phyloP scores from a whole-genome alignment of 2,113 vertebrate species.

The Scomber scombrus region DNA sequence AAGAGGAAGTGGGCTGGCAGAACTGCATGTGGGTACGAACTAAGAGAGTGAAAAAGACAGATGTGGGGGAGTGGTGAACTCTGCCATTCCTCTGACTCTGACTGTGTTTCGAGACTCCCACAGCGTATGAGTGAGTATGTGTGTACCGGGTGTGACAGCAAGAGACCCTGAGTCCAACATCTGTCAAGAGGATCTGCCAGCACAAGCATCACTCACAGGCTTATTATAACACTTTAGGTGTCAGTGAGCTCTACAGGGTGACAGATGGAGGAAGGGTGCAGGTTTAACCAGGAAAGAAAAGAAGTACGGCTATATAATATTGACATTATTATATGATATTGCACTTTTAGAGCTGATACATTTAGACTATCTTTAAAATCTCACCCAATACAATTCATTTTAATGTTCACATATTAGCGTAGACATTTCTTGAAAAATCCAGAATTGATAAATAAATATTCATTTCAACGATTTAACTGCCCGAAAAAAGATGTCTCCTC shows the following conservation, averaged over 20 bases:
- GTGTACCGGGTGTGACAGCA: conserved; percentile 40
- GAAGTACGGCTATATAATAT: neutral
- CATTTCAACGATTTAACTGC: too few relatives aligned
- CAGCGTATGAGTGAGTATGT: conserved; percentile 50
- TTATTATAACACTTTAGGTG: conserved; percentile 57
- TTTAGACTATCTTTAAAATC: too few relatives aligned
- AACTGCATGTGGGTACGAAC: conserved; percentile 13
- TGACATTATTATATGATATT: neutral
- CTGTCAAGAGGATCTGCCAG: conserved; percentile 75
- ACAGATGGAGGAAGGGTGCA: conserved; percentile 13
- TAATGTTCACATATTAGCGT: too few relatives aligned
- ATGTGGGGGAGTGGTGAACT: conserved; percentile 69
- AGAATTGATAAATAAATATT: too few relatives aligned
- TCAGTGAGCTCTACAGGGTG: conserved; percentile 33
- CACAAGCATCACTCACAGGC: conserved; percentile 64
- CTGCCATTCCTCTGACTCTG: conserved; percentile 47
- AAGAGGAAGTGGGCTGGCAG: conserved; percentile 54
- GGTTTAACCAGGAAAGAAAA: conserved; percentile 16
- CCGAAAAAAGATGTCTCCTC: too few relatives aligned
- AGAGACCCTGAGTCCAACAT: conserved; percentile 55
- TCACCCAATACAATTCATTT: too few relatives aligned
- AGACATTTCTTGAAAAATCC: too few relatives aligned
- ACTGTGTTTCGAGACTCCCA: conserved; percentile 50
- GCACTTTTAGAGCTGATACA: neutral
- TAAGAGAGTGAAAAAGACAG: conserved; percentile 58